Conservation (phyloP, 2,113 vertebrate species). For the Macquaria australasica region DNA sequence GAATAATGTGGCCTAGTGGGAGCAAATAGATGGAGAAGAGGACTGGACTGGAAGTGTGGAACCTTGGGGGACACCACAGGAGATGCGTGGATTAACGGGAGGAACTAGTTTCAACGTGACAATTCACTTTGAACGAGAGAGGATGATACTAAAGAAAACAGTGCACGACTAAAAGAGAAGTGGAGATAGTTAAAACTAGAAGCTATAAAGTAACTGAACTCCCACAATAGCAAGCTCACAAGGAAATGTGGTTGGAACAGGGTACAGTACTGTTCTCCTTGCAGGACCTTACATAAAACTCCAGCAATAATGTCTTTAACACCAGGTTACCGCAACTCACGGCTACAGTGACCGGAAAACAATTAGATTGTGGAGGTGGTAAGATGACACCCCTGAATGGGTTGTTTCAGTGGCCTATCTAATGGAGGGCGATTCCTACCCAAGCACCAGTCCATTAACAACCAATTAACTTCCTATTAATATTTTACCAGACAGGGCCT, state of each 20-base stretch:
- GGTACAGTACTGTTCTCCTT: conserved; percentile 11
- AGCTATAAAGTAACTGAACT: conserved; percentile 43
- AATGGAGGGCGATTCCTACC: conserved; percentile 79
- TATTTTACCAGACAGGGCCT: conserved; percentile 87
- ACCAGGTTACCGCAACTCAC: conserved; percentile 52
- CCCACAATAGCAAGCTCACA: conserved; percentile 4
- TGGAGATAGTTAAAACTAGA: conserved; percentile 9
- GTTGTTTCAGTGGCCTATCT: conserved; percentile 71
- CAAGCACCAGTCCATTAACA: conserved; percentile 86
- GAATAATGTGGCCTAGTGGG: no score
- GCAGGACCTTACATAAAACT: conserved; percentile 55
- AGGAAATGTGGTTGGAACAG: conserved; percentile 36
- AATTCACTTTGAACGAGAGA: background rate
- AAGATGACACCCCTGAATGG: conserved; percentile 75
- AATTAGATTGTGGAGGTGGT: conserved; percentile 76
- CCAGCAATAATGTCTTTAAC: conserved; percentile 67
- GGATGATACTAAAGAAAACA: conserved; percentile 22
- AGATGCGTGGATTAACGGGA: conserved; percentile 8
- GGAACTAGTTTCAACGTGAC: background rate
- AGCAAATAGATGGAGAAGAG: no score
- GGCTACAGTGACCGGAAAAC: conserved; percentile 73
- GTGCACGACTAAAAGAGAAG: conserved; percentile 3
- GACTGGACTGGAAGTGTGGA: no score
- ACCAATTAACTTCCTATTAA: conserved; percentile 88
- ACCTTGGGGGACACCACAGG: no score